Conservation (phyloP, 64 coral and sea anemone genomes). For the Montipora capricornis region DNA sequence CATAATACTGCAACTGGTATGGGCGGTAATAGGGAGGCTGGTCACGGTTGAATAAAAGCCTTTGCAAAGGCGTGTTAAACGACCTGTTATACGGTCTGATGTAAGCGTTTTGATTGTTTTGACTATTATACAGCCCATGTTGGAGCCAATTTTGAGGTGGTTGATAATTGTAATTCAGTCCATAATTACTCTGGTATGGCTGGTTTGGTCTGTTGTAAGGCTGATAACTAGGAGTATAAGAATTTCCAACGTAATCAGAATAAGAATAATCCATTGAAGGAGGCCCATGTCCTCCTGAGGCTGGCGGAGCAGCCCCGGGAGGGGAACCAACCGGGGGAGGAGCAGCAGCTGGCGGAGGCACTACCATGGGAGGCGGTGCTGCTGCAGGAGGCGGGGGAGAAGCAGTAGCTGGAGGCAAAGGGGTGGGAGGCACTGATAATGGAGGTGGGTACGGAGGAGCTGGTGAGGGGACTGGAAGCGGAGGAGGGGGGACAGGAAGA, state of each 20-base stretch:
- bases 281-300: not conserved
- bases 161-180: not conserved
- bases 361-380: not conserved
- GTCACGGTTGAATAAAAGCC: not conserved
- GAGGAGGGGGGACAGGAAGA: not conserved
- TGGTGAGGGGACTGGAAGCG: not conserved
- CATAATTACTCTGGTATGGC: not conserved
- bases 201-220: not conserved
- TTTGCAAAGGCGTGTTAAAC: not conserved
- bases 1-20: not conserved
- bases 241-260: slow-evolving; percentile 5
- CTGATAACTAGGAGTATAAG: slow-evolving; percentile 2
- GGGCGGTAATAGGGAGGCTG: not conserved
- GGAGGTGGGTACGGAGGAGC: not conserved
- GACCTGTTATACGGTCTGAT: not conserved
- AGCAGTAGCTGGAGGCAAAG: not conserved
- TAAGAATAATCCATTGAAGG: slow-evolving; percentile 34
- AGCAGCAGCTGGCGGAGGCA: not conserved
- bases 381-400: not conserved
- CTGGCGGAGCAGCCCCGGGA: not conserved
- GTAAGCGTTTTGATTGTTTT: not conserved
- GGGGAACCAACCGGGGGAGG: not conserved
- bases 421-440: not conserved
- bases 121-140: not conserved
- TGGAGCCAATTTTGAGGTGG: not conserved